Evolutionary conservation across 2,797 vertebrate genomes (phyloP), one percentile per base, ranked within the genome.

Genomic region (Bradypus variegatus): DNA sequence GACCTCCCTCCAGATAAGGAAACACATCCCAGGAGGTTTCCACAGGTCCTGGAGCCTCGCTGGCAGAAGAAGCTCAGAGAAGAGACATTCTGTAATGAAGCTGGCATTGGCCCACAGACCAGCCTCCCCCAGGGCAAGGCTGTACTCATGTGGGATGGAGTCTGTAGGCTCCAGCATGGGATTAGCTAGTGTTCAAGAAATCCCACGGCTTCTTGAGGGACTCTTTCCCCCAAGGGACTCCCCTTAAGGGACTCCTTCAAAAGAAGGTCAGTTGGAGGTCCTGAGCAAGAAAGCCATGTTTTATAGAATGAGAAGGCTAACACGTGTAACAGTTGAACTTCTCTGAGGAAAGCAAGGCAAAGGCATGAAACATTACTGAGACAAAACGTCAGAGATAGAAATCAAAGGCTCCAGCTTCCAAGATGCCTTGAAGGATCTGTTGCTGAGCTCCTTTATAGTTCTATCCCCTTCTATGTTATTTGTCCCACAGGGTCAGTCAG

Each of bases 1-100:
- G 62, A 53, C 45, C 27, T 29, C 45, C 23, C 48, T 69, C 72
- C 78, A 81, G 75, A 67, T 2, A 2, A 64, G 23, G 65, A 45
- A 85, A n/a, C 62, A 19, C 0, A 1, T 67, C 62, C 48, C 65
- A 60, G 29, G 38, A 94, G 92, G 91, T 79, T 77, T 73, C 70
- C 76, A 91, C 92, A 94, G 90, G 93, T 80, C 87, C 45, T 4
- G 6, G 76, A n/a, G 65, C 15, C 65, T 67, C 6, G 31, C 3
- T 67, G 65, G 2, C 65, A n/a, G 65, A 67, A n/a, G 8, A n/a
- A 29, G 31, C 14, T 67, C 8, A 45, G 70, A 84, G 87, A 64
- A 83, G 55, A 95, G 70, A 91, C 27, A 1, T 53, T 91, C 91
- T 62, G 78, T 76, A 79, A 94, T 25, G 45, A 76, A 69, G 65